A percentile compares a stretch with the other conserved stretches of the same genome.
These are phyloP conservation scores for Zoroaster sp. DNA, from an alignment of 53 echinoderm and acorn worm species.

Conservation along the genomic window DNA sequence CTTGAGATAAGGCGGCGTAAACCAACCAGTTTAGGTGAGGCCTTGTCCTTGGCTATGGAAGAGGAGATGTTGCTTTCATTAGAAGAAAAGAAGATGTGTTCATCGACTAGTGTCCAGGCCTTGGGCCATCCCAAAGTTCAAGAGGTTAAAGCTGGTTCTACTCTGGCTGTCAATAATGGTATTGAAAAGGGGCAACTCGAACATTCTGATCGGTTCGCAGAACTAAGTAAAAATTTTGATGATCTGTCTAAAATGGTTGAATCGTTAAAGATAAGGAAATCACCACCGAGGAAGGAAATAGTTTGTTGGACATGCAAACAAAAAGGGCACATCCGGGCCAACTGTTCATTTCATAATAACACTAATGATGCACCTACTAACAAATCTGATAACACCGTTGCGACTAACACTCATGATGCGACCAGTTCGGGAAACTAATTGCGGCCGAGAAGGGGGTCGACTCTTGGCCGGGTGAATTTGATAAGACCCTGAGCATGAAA, in stretches of 20 bases:
- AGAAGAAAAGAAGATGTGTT: background rate
- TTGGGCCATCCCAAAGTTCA: background rate
- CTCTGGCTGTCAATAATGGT: background rate
- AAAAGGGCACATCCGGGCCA: background rate
- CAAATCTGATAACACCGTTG: too few relatives aligned
- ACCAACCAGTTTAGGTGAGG: background rate
- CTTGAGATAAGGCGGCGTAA: background rate
- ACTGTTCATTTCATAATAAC: background rate
- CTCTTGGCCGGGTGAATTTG: too few relatives aligned
- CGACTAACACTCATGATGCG: too few relatives aligned
- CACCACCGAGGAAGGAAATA: background rate
- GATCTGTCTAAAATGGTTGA: background rate
- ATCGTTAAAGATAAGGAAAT: background rate
- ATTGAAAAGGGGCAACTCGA: background rate
- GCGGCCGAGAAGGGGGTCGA: too few relatives aligned
- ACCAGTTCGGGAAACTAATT: too few relatives aligned
- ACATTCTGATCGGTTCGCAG: background rate
- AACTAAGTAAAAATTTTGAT: background rate
- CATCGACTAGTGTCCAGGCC: background rate
- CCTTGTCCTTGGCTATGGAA: background rate
- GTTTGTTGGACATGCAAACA: background rate
- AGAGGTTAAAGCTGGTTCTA: background rate
- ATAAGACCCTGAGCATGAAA: too few relatives aligned
- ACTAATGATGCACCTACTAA: too few relatives aligned
- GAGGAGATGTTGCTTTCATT: too few relatives aligned